A percentile compares a stretch with the other conserved stretches of the same genome.
Conservation (phyloP, 2,797 vertebrate species). For the Etheostoma perlongum region DNA sequence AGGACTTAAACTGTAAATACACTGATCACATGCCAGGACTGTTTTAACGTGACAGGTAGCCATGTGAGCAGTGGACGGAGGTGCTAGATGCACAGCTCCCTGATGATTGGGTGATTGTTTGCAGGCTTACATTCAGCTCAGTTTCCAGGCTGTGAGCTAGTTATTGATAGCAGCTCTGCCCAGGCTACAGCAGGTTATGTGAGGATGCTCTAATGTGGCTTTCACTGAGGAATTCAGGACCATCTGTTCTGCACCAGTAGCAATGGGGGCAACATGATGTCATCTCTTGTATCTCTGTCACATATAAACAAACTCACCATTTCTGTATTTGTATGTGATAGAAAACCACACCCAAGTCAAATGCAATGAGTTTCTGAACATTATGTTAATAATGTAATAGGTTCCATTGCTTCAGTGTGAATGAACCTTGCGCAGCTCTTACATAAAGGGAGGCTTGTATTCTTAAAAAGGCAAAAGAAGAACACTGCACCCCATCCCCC, state of each 20-base stretch:
- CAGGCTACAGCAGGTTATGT: background rate
- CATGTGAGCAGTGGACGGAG: constrained; percentile 15
- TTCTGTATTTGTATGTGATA: background rate
- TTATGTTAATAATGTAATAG: background rate
- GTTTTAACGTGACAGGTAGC: constrained; percentile 26
- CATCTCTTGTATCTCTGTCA: constrained; percentile 44
- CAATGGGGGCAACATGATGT: constrained; percentile 43
- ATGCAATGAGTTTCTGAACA: background rate
- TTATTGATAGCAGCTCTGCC: background rate
- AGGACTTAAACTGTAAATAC: constrained; percentile 52
- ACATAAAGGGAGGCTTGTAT: constrained; percentile 43
- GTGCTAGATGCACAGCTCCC: background rate
- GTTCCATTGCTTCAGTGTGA: constrained; percentile 10
- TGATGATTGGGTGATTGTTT: background rate
- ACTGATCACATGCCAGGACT: constrained; percentile 44
- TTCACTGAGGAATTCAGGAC: constrained; percentile 44
- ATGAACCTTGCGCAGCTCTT: constrained; percentile 38
- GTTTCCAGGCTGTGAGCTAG: background rate
- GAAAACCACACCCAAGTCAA: background rate
- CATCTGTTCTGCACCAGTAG: constrained; percentile 51
- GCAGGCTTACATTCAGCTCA: constrained; percentile 4
- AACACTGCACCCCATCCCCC: constrained; percentile 56
- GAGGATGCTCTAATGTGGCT: constrained; percentile 18
- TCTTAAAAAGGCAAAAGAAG: constrained; percentile 49
- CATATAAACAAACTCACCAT: constrained; percentile 21